A percentile compares a stretch with the other conserved stretches of the same genome.
These are phyloP conservation scores for Percopsis transmontana DNA, from an alignment of 2,113 vertebrate species.

Conservation along the genomic window DNA sequence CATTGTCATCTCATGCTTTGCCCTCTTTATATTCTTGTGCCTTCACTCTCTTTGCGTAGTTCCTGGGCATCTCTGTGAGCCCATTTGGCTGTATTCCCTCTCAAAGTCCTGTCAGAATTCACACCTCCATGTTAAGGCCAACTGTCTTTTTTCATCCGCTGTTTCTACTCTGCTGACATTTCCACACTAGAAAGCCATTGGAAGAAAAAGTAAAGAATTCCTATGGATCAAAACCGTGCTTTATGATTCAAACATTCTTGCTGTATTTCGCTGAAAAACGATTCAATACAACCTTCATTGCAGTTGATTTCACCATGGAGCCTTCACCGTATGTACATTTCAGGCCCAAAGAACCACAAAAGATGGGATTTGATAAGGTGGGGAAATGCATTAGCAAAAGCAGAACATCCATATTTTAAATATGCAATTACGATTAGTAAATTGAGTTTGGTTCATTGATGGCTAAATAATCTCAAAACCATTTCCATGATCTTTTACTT, in stretches of 20 bases:
- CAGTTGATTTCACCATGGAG: slow-evolving; percentile 80
- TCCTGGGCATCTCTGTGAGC: slow-evolving; percentile 14
- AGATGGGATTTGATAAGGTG: slow-evolving; percentile 88
- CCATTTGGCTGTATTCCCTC: slow-evolving; percentile 33
- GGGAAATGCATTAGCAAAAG: slow-evolving; percentile 8
- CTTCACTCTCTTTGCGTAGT: neutral
- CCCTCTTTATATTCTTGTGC: neutral
- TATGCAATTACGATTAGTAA: neutral
- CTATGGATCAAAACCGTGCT: neutral
- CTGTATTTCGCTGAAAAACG: slow-evolving; percentile 4
- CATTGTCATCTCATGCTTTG: neutral
- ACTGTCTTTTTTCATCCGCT: slow-evolving; percentile 15
- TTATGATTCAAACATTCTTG: neutral
- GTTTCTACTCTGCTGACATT: slow-evolving; percentile 5
- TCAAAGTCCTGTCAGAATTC: slow-evolving; percentile 53
- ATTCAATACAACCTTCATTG: slow-evolving; percentile 46
- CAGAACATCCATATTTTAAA: neutral
- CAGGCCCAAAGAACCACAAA: slow-evolving; percentile 77
- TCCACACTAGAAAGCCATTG: slow-evolving; percentile 16
- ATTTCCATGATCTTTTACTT: neutral
- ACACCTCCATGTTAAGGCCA: slow-evolving; percentile 46
- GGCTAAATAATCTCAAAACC: neutral
- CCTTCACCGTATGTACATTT: slow-evolving; percentile 78
- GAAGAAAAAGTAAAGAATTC: slow-evolving; percentile 15
- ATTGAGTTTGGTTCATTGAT: neutral